These are phyloP conservation scores for Apoda limacodes DNA, from an alignment of 2,888 invertebrate genomes.

Conservation along the genomic window DNA sequence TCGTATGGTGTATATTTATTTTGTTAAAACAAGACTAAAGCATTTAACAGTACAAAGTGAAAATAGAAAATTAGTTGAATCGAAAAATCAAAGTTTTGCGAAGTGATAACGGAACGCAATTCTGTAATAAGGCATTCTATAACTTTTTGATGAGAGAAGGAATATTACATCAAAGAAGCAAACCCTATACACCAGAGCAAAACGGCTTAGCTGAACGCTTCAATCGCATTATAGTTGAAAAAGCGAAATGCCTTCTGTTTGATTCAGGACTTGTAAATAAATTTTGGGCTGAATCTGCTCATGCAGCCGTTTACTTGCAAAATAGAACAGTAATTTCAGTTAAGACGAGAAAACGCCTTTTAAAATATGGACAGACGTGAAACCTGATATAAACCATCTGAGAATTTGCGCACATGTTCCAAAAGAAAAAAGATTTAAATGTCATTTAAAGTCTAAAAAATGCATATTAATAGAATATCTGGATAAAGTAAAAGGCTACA, in stretches of 20 bases:
- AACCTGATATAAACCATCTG: no score
- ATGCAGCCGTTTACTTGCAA: slow-evolving; percentile 12
- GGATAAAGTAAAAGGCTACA: slow-evolving; percentile 1
- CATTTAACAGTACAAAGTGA: slow-evolving; percentile 6
- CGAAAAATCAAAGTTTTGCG: slow-evolving; percentile 7
- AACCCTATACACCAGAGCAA: no score
- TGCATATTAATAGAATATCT: no score
- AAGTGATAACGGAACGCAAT: no score
- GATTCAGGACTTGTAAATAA: slow-evolving; percentile 7
- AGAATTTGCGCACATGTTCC: no score
- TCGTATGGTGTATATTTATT: slow-evolving; percentile 8
- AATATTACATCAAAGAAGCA: no score
- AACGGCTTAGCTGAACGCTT: slow-evolving; percentile 10
- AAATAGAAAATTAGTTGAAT: slow-evolving; percentile 6
- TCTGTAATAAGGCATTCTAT: slow-evolving; percentile 9
- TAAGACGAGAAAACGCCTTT: no score
- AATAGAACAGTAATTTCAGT: no score
- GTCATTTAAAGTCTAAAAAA: no score
- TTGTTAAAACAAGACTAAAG: slow-evolving; percentile 6
- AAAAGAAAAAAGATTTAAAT: no score
- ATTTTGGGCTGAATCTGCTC: slow-evolving; percentile 11
- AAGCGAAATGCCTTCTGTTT: slow-evolving; percentile 9
- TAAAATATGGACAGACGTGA: no score
- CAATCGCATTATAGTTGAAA: slow-evolving; percentile 8
- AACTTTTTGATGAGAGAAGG: slow-evolving; percentile 5